Base-by-base conservation (phyloP, 92 coral and sea anemone genomes). In the Nematostella vectensis region DNA sequence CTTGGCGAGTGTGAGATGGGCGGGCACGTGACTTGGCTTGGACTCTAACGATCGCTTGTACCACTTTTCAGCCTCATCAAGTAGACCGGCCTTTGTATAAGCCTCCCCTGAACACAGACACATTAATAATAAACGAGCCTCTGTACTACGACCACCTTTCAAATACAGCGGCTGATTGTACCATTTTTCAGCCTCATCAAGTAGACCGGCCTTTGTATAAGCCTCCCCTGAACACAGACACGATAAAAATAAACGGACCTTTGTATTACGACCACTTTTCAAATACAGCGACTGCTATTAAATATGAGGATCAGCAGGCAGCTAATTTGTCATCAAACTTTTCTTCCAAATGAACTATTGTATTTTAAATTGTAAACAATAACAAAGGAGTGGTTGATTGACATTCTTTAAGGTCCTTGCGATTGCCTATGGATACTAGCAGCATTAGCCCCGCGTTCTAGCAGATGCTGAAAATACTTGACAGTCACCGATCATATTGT, bases 21-120 rank as follows among this genome's bases (percentile, higher is more conserved):
- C 97, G 25, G 97, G 85, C 50, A 89, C 57, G 80, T 89, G 97
- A 59, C 83, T 77, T 1, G 87, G 83, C 70, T 89, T 89, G 48
- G 78, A 57, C 48, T 55, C 56, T 31, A 89, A 68, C 26, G 97
- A 89, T 58, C 67, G 68, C 45, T 71, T 85, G 75, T 89, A 89
- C 95, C 97, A 89, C 50, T 58, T 63, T 36, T 89, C 97, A 1
- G 97, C 97, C 55, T 85, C 80, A 25, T 29, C 61, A 26, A 44
- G 17, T 20, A 70, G 26, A 3, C 89, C 95, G 25, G 68, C 71
- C 26, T 77, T 68, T 27, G 74, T 72, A 55, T 80, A 78, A 17
- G 97, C 95, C 58, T 89, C 97, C 4, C 97, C 97, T 89, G 57
- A 0, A 59, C n/a, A n/a, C n/a, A 29, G 44, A 25, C 25, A 45